Evolutionary conservation across 2,797 vertebrate genomes (phyloP), one percentile per base, ranked within the genome.

Genomic region (Perodicticus potto): DNA sequence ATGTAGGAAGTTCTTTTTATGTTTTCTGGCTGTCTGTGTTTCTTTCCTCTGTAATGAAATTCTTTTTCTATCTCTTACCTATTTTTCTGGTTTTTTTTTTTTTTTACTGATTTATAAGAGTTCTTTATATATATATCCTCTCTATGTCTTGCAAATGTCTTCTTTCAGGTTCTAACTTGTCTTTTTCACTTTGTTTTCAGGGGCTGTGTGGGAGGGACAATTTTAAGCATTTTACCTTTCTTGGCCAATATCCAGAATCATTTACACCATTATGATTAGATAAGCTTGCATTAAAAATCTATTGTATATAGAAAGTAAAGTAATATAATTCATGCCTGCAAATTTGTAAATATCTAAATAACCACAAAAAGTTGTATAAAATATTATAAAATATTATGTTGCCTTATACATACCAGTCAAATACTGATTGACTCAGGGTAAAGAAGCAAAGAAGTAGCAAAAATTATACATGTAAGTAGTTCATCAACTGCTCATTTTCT

Each of bases 121-220:
- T 72, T 91, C 9, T 95, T 73, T 91, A 73, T 63, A 88, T 59
- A 57, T 92, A 87, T 40, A n/a, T 76, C 81, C 34, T 89, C 45
- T 94, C 19, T 86, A 2, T 84, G 53, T 84, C 11, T 72, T 77
- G 13, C 91, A 11, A 95, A 76, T 90, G 29, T 63, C 43, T 61
- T 96, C 72, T 91, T 72, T 91, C 4, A 74, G 67, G 90, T 95
- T 86, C 49, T 95, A 89, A 96, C 55, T 93, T 93, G 16, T 76
- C 34, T 87, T 88, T 93, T 97, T 93, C 17, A 84, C 22, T 95
- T 84, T 89, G 5, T 96, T 96, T 90, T 67, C 74, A 16, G 29
- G 45, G 16, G 11, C 76, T 88, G 22, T 95, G 49, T 94, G 40
- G 37, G 55, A 91, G 29, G 45, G 29, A 93, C 32, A 77, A 7